phyloP scores from a whole-genome alignment of 2,888 invertebrate species.

The Oithona nana region DNA sequence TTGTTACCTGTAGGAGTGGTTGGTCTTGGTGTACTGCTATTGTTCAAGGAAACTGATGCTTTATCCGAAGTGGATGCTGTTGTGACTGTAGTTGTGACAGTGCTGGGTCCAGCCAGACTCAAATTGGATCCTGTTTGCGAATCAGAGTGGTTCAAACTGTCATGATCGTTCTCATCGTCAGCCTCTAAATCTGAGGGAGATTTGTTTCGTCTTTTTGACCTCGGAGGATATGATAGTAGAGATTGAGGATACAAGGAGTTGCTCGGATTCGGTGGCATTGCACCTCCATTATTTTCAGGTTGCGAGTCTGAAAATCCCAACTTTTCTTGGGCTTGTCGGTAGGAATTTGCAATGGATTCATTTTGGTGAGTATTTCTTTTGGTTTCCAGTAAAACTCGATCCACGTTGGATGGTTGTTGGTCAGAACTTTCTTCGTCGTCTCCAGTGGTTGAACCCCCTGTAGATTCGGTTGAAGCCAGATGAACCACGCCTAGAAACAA shows the following conservation, averaged over 20 bases:
- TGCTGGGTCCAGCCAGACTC: not conserved
- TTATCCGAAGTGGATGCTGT: not conserved
- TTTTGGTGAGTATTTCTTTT: constrained; percentile 23
- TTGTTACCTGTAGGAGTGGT: constrained; percentile 9
- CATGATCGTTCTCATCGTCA: constrained; percentile 39
- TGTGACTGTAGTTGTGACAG: not conserved
- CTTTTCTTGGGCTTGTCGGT: not conserved
- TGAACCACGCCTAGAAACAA: constrained; percentile 39
- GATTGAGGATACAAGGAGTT: not conserved
- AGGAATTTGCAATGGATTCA: constrained; percentile 17
- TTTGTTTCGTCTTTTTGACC: not conserved
- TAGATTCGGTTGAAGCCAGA: constrained; percentile 35
- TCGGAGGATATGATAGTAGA: not conserved
- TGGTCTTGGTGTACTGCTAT: not conserved
- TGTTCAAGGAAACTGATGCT: not conserved
- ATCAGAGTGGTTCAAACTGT: constrained; percentile 20
- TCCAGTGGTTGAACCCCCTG: constrained; percentile 1
- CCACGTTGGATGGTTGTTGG: constrained; percentile 14
- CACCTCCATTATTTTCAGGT: not conserved
- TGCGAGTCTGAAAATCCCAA: not conserved
- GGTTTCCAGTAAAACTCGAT: constrained; percentile 23
- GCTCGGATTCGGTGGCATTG: too few relatives aligned
- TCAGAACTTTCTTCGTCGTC: constrained; percentile 10
- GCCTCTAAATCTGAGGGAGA: constrained; percentile 34
- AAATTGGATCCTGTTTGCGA: not conserved